Percentiles rank a stretch among this genome's conserved stretches.
These are phyloP conservation scores for Drosophila albomicans DNA, from an alignment of 1,140 invertebrate genomes.

Conservation along the genomic window DNA sequence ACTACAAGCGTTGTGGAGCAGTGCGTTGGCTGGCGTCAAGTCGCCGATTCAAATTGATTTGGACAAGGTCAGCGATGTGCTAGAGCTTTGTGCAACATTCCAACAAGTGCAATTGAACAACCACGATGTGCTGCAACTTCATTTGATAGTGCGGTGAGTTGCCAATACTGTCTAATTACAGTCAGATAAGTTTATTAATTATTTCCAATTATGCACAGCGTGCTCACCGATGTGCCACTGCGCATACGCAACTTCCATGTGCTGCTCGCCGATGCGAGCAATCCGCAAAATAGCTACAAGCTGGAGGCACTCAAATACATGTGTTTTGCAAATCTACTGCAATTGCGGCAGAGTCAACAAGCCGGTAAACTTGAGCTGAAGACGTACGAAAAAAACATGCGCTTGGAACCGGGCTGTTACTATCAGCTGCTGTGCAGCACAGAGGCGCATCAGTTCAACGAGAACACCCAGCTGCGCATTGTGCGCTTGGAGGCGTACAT, in stretches of 20 bases:
- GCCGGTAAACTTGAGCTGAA: constrained; percentile 29
- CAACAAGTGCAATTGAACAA: constrained; percentile 86
- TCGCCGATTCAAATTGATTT: constrained; percentile 86
- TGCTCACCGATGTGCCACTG: constrained; percentile 79
- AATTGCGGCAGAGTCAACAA: constrained; percentile 53
- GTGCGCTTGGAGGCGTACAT: constrained; percentile 73
- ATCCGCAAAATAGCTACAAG: constrained; percentile 66
- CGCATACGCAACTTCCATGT: constrained; percentile 71
- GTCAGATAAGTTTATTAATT: not conserved
- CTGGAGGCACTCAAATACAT: constrained; percentile 71
- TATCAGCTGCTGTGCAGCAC: constrained; percentile 75
- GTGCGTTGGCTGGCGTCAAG: constrained; percentile 85
- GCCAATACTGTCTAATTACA: not conserved
- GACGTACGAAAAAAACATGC: constrained; percentile 67
- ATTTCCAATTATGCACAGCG: constrained; percentile 39
- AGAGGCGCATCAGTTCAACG: constrained; percentile 78
- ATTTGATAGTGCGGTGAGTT: constrained; percentile 85
- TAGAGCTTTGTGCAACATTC: constrained; percentile 87
- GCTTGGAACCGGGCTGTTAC: constrained; percentile 71
- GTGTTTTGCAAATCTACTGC: constrained; percentile 58
- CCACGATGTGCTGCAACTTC: constrained; percentile 86
- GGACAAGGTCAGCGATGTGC: constrained; percentile 86
- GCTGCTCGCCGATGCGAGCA: constrained; percentile 70
- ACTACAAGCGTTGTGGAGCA: constrained; percentile 84
- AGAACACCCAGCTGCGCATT: constrained; percentile 81